Evolutionary conservation across 2,113 vertebrate genomes (phyloP).

Genomic region (Chlorodrepanis virens): DNA sequence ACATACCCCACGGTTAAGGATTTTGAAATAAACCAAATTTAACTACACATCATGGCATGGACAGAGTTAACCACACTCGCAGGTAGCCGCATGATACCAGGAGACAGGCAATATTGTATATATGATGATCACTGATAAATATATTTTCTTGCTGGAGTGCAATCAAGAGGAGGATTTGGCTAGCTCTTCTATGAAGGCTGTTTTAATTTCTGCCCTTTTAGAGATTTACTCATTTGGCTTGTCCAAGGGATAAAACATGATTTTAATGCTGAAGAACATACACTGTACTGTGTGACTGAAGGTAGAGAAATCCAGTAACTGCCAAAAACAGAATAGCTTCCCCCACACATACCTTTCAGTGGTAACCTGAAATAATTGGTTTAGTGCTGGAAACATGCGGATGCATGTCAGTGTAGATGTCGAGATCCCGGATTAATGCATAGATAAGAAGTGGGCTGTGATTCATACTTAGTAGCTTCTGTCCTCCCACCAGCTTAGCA

Average conservation of each 20-base stretch:
- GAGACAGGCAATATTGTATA: neutral
- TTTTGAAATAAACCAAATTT: neutral
- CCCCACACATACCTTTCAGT: neutral
- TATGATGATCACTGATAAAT: neutral
- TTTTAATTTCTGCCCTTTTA: neutral
- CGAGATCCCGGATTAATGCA: neutral
- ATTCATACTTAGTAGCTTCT: neutral
- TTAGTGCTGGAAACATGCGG: neutral
- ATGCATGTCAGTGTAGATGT: neutral
- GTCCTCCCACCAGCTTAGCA: neutral
- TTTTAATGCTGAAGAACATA: neutral
- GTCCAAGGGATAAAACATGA: neutral
- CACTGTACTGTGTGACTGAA: neutral
- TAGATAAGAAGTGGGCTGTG: neutral
- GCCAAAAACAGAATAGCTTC: neutral
- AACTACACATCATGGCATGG: neutral
- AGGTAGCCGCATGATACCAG: neutral
- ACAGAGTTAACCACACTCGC: neutral
- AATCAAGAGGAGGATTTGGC: neutral
- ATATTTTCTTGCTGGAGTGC: neutral
- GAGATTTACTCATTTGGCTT: neutral
- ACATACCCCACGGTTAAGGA: neutral
- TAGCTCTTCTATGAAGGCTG: neutral
- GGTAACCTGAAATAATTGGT: neutral
- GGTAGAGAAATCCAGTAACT: neutral